Percentiles rank a stretch among this genome's conserved stretches.
Conservation (phyloP, 2,113 vertebrate genomes). For the Leptobrachium ailaonicum region DNA sequence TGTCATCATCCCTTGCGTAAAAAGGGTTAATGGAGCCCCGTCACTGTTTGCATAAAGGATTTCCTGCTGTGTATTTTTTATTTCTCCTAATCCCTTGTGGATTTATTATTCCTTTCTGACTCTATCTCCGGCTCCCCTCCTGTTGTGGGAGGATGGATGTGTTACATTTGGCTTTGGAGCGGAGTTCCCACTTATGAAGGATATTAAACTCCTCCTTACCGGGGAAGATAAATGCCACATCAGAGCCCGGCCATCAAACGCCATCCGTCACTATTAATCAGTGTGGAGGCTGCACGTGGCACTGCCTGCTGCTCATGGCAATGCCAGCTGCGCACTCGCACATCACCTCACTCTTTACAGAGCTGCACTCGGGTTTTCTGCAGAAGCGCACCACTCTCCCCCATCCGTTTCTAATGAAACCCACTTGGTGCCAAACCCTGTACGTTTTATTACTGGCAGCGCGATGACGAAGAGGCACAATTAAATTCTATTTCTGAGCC, state of each 20-base stretch:
- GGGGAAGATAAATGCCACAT: slow-evolving; percentile 17
- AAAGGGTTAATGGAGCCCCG: no score
- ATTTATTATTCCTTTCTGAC: slow-evolving; percentile 31
- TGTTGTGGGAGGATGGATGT: slow-evolving; percentile 32
- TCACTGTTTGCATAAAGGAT: background rate
- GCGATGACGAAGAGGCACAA: background rate
- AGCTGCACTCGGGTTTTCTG: background rate
- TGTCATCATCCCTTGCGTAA: no score
- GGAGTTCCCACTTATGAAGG: slow-evolving; percentile 26
- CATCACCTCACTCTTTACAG: background rate
- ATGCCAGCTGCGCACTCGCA: no score
- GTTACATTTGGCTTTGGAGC: slow-evolving; percentile 32
- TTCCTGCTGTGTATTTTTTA: background rate
- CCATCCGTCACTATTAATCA: slow-evolving; percentile 16
- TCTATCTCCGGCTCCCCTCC: slow-evolving; percentile 26
- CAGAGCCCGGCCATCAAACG: slow-evolving; percentile 4
- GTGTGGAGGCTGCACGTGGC: background rate
- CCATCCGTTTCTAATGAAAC: background rate
- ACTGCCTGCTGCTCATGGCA: background rate
- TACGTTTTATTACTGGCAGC: background rate
- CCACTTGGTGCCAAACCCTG: background rate
- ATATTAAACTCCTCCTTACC: slow-evolving; percentile 30
- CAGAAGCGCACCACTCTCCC: background rate
- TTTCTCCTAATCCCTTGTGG: slow-evolving; percentile 30
- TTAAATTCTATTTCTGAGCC: no score